These are phyloP conservation scores for Zapornia atra DNA, from an alignment of 2,113 vertebrate genomes.

Conservation along the genomic window DNA sequence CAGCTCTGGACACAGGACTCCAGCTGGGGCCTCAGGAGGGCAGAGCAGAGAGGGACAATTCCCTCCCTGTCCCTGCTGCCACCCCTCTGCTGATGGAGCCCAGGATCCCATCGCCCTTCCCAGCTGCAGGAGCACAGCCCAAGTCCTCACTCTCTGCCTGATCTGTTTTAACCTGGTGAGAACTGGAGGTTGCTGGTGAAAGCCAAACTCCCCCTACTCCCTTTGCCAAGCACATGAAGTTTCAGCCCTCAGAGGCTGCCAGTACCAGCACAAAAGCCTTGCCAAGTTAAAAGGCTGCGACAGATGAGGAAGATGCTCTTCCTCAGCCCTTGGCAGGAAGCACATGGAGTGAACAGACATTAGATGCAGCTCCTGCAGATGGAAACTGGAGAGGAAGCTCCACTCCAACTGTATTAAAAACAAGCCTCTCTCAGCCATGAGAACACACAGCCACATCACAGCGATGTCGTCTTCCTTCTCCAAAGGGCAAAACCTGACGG, in stretches of 20 bases:
- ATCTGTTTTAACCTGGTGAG: background rate
- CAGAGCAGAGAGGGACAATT: too few relatives aligned
- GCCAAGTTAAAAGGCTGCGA: background rate
- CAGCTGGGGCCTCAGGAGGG: too few relatives aligned
- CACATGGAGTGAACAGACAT: fast-evolving
- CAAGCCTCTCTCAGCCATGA: background rate
- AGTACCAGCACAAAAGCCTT: background rate
- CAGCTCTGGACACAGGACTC: too few relatives aligned
- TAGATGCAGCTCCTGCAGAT: background rate
- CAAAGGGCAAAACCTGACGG: background rate
- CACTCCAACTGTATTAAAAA: background rate
- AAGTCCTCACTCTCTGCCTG: background rate
- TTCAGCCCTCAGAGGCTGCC: background rate
- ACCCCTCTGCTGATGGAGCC: too few relatives aligned
- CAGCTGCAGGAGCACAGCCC: background rate
- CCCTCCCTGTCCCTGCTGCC: too few relatives aligned
- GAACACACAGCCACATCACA: background rate
- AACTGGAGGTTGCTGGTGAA: background rate
- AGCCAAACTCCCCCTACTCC: background rate
- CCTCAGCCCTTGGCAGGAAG: background rate
- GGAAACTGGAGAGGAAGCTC: background rate
- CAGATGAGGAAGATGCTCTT: background rate
- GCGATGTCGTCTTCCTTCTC: background rate
- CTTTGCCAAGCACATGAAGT: fast-evolving
- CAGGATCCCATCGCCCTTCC: too few relatives aligned